phyloP scores from a whole-genome alignment of 2,797 vertebrate species.

The Pelochelys cantorii region DNA sequence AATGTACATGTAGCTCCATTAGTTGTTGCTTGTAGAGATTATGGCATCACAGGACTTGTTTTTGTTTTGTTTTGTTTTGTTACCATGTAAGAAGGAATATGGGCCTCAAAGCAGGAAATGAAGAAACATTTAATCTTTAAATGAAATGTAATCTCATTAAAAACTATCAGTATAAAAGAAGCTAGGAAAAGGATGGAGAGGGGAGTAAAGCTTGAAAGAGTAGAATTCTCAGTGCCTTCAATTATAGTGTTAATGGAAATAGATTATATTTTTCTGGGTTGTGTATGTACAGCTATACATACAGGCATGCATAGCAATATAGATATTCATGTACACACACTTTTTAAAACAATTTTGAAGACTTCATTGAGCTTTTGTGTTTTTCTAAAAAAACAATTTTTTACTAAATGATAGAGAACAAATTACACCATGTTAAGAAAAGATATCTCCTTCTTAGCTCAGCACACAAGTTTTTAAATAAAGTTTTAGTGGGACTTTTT shows the following conservation, averaged over 20 bases:
- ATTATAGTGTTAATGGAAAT: background rate
- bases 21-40: conserved; percentile 20
- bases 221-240: background rate
- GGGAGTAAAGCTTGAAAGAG: background rate
- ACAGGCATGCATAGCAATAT: background rate
- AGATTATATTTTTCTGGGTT: background rate
- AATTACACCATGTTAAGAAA: conserved; percentile 37
- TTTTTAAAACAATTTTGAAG: conserved; percentile 21
- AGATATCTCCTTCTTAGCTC: background rate
- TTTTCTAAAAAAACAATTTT: background rate
- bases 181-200: conserved; percentile 21
- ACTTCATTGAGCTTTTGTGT: conserved; percentile 35
- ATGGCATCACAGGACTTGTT: background rate
- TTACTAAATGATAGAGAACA: background rate
- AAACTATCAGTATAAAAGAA: conserved; percentile 30
- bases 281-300: background rate
- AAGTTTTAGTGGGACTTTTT: conserved; percentile 1
- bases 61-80: too few relatives aligned
- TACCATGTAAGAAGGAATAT: background rate
- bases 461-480: conserved; percentile 43
- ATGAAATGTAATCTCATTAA: conserved; percentile 31
- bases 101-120: background rate
- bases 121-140: conserved; percentile 10
- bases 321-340: background rate
- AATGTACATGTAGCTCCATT: conserved; percentile 21